phyloP scores from a whole-genome alignment of 2,113 vertebrate species.

The Antigone vipio region DNA sequence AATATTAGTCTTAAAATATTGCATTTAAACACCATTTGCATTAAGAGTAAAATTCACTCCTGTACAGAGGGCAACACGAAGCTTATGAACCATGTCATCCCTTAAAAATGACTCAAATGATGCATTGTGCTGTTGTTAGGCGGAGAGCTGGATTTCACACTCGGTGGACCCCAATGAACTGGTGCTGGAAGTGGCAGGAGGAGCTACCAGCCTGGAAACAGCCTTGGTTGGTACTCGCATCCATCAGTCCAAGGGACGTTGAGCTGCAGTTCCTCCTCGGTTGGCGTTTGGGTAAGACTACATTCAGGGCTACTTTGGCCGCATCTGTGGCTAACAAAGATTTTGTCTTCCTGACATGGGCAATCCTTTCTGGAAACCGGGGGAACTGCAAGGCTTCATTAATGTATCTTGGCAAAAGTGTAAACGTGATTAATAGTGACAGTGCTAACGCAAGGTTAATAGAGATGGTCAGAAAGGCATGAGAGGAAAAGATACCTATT shows the following conservation, averaged over 20 bases:
- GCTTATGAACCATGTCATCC: conserved; percentile 21
- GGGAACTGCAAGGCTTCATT: background rate
- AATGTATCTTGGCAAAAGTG: background rate
- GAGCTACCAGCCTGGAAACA: background rate
- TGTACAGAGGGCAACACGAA: background rate
- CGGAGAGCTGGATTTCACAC: background rate
- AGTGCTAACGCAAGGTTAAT: background rate
- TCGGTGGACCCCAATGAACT: background rate
- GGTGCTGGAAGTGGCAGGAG: background rate
- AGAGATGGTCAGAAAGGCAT: background rate
- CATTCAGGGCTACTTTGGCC: rapidly evolving
- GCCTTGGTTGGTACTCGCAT: background rate
- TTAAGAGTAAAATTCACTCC: conserved; percentile 28
- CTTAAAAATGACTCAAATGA: background rate
- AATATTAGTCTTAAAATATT: conserved; percentile 62
- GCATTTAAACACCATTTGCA: conserved; percentile 44
- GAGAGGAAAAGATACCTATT: background rate
- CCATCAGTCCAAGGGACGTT: background rate
- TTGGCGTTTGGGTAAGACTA: background rate
- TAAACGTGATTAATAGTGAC: background rate
- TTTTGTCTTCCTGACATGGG: background rate
- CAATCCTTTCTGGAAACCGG: background rate
- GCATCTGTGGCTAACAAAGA: background rate
- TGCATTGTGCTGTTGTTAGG: background rate
- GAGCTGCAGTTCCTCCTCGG: background rate